Conservation (phyloP, 2,113 vertebrate genomes). For the Hiodon alosoides region DNA sequence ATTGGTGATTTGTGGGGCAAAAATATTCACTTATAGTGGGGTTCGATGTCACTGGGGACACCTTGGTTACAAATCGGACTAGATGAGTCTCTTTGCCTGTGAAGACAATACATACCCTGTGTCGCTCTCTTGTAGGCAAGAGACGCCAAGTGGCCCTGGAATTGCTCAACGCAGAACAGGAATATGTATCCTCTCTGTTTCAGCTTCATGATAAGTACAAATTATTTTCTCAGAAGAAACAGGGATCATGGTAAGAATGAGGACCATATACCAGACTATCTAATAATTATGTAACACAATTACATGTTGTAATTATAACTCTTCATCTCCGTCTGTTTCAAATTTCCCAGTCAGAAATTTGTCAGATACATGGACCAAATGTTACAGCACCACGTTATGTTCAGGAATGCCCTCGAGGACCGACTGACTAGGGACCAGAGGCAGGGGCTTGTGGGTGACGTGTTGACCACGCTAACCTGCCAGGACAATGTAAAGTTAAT, state of each 20-base stretch:
- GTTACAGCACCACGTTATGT: slow-evolving; percentile 59
- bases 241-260: slow-evolving; percentile 49
- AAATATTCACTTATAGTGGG: too few relatives aligned
- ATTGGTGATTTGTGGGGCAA: too few relatives aligned
- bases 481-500: slow-evolving; percentile 52
- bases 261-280: too few relatives aligned
- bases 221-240: slow-evolving; percentile 23
- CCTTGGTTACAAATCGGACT: too few relatives aligned
- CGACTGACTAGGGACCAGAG: slow-evolving; percentile 52
- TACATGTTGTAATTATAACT: background rate
- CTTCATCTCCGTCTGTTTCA: background rate
- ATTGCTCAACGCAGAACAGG: slow-evolving; percentile 63
- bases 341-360: slow-evolving; percentile 47
- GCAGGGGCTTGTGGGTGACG: slow-evolving; percentile 60
- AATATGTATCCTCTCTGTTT: slow-evolving; percentile 58
- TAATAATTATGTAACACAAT: background rate
- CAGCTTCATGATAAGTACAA: slow-evolving; percentile 58
- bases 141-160: slow-evolving; percentile 57
- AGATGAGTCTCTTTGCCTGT: too few relatives aligned
- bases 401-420: slow-evolving; percentile 66
- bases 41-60: too few relatives aligned
- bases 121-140: slow-evolving; percentile 40
- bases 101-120: too few relatives aligned
- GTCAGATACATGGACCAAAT: slow-evolving; percentile 56
- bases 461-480: slow-evolving; percentile 61